phyloP scores from a whole-genome alignment of 1,140 invertebrate genomes.

The Drosophila rufa region DNA sequence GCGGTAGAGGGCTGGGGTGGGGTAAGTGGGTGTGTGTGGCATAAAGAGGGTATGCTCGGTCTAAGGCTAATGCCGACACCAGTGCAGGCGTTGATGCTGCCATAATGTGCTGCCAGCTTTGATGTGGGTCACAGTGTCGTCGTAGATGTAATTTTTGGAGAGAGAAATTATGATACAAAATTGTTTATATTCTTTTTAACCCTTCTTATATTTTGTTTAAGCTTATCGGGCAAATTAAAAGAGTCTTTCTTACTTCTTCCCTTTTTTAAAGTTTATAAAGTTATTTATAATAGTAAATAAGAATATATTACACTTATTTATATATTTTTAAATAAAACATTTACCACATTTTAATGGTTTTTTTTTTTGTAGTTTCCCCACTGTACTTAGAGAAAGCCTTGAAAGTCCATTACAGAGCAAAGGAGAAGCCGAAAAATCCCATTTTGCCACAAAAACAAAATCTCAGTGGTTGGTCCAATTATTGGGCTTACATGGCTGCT shows the following conservation, averaged over 20 bases:
- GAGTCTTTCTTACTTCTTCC: no score
- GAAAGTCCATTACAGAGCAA: conserved; percentile 4
- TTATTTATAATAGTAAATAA: no score
- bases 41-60: neutral
- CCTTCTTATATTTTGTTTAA: no score
- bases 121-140: conserved; percentile 55
- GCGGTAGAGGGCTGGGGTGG: neutral
- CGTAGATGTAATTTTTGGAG: conserved; percentile 9
- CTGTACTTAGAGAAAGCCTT: neutral
- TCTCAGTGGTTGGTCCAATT: conserved; percentile 8
- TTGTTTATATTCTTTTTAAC: neutral
- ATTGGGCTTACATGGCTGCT: neutral
- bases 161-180: neutral
- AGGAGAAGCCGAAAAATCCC: conserved; percentile 5
- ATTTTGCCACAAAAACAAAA: conserved; percentile 12
- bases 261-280: no score
- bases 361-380: neutral
- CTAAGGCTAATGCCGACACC: conserved; percentile 40
- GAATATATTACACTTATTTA: no score
- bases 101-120: conserved; percentile 64
- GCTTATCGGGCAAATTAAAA: no score
- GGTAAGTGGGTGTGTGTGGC: neutral
- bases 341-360: no score
- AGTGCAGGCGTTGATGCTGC: conserved; percentile 62
- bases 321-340: no score